These are phyloP conservation scores for Arctopsyche grandis DNA, from an alignment of 1,140 invertebrate species.

Conservation along the genomic window DNA sequence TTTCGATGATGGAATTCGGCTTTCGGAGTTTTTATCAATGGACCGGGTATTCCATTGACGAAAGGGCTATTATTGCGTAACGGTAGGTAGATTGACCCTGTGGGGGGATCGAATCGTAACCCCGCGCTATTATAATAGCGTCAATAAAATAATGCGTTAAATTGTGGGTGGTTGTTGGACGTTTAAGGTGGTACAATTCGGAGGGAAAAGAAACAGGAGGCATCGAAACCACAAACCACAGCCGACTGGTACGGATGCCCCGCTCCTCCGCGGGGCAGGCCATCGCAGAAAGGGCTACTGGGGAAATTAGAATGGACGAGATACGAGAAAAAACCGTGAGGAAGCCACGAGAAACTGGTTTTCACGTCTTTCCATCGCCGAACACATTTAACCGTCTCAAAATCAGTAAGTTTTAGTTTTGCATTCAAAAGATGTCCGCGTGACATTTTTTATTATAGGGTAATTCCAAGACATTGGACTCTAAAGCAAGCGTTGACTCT, in stretches of 20 bases:
- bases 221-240: constrained; percentile 37
- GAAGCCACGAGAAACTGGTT: constrained; percentile 1
- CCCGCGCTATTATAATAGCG: background rate
- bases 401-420: too few relatives aligned
- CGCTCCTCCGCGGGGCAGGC: background rate
- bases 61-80: constrained; percentile 16
- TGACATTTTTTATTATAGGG: too few relatives aligned
- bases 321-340: background rate
- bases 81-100: background rate
- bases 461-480: too few relatives aligned
- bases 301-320: constrained; percentile 25
- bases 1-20: background rate
- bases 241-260: constrained; percentile 31
- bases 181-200: constrained; percentile 44
- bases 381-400: too few relatives aligned
- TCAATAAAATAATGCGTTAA: constrained; percentile 41
- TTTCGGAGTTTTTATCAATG: background rate
- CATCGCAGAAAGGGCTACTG: constrained; percentile 17
- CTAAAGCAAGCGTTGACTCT: too few relatives aligned
- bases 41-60: background rate
- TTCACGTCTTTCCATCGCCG: too few relatives aligned
- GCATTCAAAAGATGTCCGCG: too few relatives aligned
- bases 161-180: constrained; percentile 41
- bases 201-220: constrained; percentile 32
- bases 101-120: background rate